phyloP scores from a whole-genome alignment of 2,888 invertebrate species.

The Xanthorhoe spadicearia region DNA sequence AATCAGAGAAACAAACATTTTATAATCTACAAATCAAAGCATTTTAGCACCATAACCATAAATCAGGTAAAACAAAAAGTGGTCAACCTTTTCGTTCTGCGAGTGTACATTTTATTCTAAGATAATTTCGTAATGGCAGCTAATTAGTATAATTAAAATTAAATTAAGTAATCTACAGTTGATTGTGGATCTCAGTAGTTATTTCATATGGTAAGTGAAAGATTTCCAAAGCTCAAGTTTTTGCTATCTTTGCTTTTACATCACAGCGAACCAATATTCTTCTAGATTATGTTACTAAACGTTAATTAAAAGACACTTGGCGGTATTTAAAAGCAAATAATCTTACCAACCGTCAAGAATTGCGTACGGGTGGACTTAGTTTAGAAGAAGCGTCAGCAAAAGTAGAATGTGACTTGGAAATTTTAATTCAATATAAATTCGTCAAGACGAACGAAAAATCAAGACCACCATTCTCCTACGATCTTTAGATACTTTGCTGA shows the following conservation, averaged over 20 bases:
- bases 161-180: slow-evolving; percentile 80
- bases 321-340: background rate
- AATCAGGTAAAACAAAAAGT: no score
- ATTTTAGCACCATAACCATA: no score
- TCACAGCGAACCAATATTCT: slow-evolving; percentile 72
- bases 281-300: slow-evolving; percentile 61
- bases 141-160: slow-evolving; percentile 9
- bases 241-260: slow-evolving; percentile 44
- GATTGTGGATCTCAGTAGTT: slow-evolving; percentile 83
- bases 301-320: slow-evolving; percentile 41
- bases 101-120: background rate
- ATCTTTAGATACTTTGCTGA: no score
- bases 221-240: slow-evolving; percentile 67
- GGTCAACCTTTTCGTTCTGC: no score
- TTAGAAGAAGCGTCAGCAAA: background rate
- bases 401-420: background rate
- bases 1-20: no score
- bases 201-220: slow-evolving; percentile 70
- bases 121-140: slow-evolving; percentile 1
- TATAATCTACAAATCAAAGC: no score
- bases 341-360: background rate
- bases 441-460: no score
- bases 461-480: no score
- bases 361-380: background rate
- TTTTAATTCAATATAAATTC: no score